Evolutionary conservation across 1,140 invertebrate species (phyloP).

Genomic region (Stenopsyche tienmushanensis): DNA sequence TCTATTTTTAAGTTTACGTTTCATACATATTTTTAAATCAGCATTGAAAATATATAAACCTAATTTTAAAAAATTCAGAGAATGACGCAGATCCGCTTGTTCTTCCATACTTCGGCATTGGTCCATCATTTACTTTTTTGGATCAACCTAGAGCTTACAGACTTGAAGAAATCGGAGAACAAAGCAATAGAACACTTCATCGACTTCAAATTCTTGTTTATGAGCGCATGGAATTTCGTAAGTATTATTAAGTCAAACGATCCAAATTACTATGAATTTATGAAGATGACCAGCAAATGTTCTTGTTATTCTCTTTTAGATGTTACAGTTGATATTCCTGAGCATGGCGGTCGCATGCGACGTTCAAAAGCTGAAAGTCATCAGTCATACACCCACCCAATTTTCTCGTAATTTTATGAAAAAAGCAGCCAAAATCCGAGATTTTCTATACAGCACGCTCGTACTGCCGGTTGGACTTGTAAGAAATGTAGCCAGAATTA

Average conservation of each 20-base stretch:
- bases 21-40: no score
- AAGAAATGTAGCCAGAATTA: conserved; percentile 20
- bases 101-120: not conserved
- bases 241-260: conserved; percentile 10
- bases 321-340: conserved; percentile 53
- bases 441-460: conserved; percentile 50
- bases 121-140: no score
- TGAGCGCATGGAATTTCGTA: conserved; percentile 39
- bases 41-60: no score
- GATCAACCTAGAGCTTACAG: no score
- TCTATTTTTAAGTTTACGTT: no score
- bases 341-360: conserved; percentile 49
- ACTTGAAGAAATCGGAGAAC: no score
- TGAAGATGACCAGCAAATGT: conserved; percentile 16
- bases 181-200: not conserved
- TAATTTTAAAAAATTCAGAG: no score
- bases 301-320: no score
- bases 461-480: conserved; percentile 54
- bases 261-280: not conserved
- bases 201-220: conserved; percentile 28
- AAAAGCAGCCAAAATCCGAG: conserved; percentile 46
- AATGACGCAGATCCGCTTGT: not conserved
- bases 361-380: conserved; percentile 36
- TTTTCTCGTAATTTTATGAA: conserved; percentile 38
- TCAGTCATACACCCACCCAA: conserved; percentile 43